phyloP scores from a whole-genome alignment of 1,140 invertebrate genomes.

The Trichoplusia ni region DNA sequence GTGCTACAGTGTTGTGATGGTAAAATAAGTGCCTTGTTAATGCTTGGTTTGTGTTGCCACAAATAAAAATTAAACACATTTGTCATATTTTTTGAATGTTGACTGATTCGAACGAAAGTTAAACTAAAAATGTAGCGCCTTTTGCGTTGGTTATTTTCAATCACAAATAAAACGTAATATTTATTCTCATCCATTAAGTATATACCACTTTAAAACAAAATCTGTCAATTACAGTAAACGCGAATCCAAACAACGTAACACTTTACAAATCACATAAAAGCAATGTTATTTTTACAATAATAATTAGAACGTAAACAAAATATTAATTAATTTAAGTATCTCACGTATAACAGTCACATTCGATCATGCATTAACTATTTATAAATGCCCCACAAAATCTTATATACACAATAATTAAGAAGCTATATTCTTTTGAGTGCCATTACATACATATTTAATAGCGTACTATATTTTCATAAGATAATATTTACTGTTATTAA shows the following conservation, averaged over 20 bases:
- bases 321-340: too few relatives aligned
- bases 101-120: neutral
- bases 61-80: constrained; percentile 4
- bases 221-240: too few relatives aligned
- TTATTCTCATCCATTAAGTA: too few relatives aligned
- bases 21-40: constrained; percentile 34
- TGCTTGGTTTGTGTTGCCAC: constrained; percentile 9
- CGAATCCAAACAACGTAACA: too few relatives aligned
- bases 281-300: too few relatives aligned
- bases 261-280: too few relatives aligned
- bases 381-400: neutral
- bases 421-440: constrained; percentile 37
- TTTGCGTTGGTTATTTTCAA: too few relatives aligned
- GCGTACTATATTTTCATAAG: constrained; percentile 30
- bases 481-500: constrained; percentile 22
- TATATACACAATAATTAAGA: constrained; percentile 12
- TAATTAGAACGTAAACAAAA: too few relatives aligned
- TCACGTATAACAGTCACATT: too few relatives aligned
- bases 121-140: too few relatives aligned
- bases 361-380: constrained; percentile 1
- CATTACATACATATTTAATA: constrained; percentile 41
- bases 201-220: too few relatives aligned
- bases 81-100: neutral
- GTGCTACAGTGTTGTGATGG: constrained; percentile 38
- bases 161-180: too few relatives aligned